Conservation (phyloP, 2,113 vertebrate genomes). For the Ammodytes marinus region DNA sequence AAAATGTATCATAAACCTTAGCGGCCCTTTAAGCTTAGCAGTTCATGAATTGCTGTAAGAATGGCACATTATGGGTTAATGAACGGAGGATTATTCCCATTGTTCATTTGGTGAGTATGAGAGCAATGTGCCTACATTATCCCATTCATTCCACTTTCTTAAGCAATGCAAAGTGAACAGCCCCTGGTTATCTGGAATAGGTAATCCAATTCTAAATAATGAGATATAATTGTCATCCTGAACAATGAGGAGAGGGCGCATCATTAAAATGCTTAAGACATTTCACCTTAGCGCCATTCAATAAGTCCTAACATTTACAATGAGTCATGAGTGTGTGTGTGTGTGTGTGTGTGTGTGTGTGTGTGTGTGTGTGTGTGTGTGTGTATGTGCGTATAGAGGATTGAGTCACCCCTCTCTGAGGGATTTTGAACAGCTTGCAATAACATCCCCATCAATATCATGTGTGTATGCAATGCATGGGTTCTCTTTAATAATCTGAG, state of each 20-base stretch:
- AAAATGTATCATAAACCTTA: no score
- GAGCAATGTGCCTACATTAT: conserved; percentile 12
- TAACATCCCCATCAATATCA: conserved; percentile 4
- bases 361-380: conserved; percentile 9
- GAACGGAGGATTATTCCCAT: not conserved
- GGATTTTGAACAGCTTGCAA: conserved; percentile 21
- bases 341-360: conserved; percentile 10
- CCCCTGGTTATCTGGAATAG: conserved; percentile 17
- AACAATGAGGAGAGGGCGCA: conserved; percentile 27
- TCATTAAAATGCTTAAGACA: conserved; percentile 33
- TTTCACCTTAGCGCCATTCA: conserved; percentile 59
- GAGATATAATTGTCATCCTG: conserved; percentile 20
- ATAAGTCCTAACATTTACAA: conserved; percentile 27
- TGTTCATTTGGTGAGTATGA: conserved; percentile 9
- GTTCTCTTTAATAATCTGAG: conserved; percentile 12
- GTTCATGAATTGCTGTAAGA: no score
- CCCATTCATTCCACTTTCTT: conserved; percentile 11
- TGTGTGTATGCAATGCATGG: not conserved
- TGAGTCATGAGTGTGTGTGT: conserved; percentile 44
- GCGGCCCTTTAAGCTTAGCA: no score
- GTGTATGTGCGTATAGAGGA: conserved; percentile 18
- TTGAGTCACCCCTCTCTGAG: conserved; percentile 49
- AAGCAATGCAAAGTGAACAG: conserved; percentile 18
- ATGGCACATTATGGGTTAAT: no score
- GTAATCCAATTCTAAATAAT: conserved; percentile 42